phyloP scores from a whole-genome alignment of 2,797 vertebrate species.

The Serranus cabrilla region DNA sequence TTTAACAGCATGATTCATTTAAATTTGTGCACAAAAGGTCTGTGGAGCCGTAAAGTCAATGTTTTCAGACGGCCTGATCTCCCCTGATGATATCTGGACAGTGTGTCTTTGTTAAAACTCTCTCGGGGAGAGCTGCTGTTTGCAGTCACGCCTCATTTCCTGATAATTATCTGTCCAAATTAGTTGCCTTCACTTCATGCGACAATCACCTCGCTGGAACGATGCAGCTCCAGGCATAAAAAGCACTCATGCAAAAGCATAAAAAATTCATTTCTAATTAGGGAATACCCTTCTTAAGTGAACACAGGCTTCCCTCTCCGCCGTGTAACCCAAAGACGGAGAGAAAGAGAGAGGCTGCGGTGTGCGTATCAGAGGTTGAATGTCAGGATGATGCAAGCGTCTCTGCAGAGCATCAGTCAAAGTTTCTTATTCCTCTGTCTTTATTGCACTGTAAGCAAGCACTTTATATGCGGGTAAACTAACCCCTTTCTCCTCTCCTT shows the following conservation, averaged over 20 bases:
- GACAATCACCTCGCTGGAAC: not conserved
- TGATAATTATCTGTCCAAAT: not conserved
- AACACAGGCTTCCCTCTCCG: constrained; percentile 61
- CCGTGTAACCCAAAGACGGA: constrained; percentile 63
- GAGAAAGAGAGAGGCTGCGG: constrained; percentile 49
- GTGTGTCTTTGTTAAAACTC: constrained; percentile 3
- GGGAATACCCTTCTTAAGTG: constrained; percentile 71
- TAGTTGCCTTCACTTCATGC: not conserved
- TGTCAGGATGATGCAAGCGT: constrained; percentile 63
- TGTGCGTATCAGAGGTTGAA: constrained; percentile 63
- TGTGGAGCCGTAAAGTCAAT: constrained; percentile 9
- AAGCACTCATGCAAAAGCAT: constrained; percentile 47
- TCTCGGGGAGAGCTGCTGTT: constrained; percentile 8
- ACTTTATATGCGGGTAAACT: constrained; percentile 61
- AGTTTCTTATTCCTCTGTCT: constrained; percentile 57
- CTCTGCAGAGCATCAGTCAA: constrained; percentile 34
- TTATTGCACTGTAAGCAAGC: constrained; percentile 67
- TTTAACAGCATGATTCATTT: constrained; percentile 8
- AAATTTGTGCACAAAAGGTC: not conserved
- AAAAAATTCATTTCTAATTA: constrained; percentile 80
- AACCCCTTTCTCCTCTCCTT: constrained; percentile 62
- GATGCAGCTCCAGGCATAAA: not conserved
- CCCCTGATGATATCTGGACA: not conserved
- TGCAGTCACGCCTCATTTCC: constrained; percentile 19
- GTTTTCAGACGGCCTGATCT: constrained; percentile 21